Conservation (phyloP, 2,113 vertebrate genomes). For the Pitta sordida region DNA sequence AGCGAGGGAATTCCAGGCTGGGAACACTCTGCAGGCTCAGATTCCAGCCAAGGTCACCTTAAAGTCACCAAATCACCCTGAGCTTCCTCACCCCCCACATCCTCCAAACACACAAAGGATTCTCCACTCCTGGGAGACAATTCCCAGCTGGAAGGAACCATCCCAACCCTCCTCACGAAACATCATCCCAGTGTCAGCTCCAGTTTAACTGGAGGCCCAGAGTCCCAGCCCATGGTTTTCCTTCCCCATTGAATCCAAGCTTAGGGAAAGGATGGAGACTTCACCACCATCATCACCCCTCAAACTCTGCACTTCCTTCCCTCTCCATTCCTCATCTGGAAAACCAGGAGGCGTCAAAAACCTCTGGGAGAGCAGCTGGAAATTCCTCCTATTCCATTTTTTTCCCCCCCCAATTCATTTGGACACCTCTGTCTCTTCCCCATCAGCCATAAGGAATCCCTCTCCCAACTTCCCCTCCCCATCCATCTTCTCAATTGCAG, state of each 20-base stretch:
- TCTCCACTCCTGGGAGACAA: not conserved
- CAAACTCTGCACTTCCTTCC: not conserved
- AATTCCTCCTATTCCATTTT: not conserved
- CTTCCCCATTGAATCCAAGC: not conserved
- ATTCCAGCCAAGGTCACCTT: not conserved
- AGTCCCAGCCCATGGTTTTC: not conserved
- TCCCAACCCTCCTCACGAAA: not conserved
- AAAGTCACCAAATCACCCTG: not conserved
- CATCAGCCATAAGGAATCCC: rapidly evolving
- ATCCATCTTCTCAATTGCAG: constrained; percentile 8
- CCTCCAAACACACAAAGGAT: too few species aligned
- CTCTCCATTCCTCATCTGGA: not conserved
- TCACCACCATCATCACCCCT: not conserved
- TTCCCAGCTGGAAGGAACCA: not conserved
- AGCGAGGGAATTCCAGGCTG: not conserved
- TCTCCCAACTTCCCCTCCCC: not conserved
- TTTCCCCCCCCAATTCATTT: not conserved
- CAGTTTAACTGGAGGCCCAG: not conserved
- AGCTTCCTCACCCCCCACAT: not conserved
- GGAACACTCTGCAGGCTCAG: not conserved
- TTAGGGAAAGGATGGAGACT: not conserved
- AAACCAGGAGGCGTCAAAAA: not conserved
- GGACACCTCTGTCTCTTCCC: not conserved
- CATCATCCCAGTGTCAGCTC: not conserved
- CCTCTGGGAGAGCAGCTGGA: not conserved